Evolutionary conservation across 2,888 invertebrate genomes (phyloP).

Genomic region (Eupeodes luniger): DNA sequence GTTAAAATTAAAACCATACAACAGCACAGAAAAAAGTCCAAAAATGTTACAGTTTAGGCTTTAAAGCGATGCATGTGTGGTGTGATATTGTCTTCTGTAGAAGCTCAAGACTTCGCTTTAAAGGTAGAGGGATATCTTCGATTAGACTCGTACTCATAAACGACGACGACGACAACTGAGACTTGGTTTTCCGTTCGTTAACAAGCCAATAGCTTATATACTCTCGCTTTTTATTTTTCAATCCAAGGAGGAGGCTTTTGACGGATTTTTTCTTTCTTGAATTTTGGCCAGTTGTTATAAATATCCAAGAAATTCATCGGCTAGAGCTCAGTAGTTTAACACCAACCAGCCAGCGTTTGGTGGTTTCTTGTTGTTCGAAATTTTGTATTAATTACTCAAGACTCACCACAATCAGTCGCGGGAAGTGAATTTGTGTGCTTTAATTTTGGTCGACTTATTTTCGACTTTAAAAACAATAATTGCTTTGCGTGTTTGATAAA

Average conservation of each 20-base stretch:
- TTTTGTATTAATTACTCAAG: background rate
- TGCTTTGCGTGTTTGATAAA: slow-evolving; percentile 16
- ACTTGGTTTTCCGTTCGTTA: slow-evolving; percentile 38
- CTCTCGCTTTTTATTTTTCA: slow-evolving; percentile 15
- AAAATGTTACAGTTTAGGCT: slow-evolving; percentile 58
- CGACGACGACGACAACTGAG: background rate
- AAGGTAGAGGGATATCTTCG: slow-evolving; percentile 63
- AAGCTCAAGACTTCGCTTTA: slow-evolving; percentile 45
- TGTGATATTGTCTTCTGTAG: slow-evolving; percentile 52
- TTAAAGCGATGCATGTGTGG: slow-evolving; percentile 54
- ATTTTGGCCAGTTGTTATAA: slow-evolving; percentile 80
- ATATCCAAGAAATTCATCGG: slow-evolving; percentile 81
- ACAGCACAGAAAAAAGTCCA: background rate
- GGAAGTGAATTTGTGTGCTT: slow-evolving; percentile 47
- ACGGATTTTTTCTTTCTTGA: slow-evolving; percentile 30
- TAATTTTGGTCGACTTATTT: slow-evolving; percentile 15
- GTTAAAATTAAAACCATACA: background rate
- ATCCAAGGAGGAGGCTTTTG: slow-evolving; percentile 49
- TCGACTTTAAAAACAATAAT: slow-evolving; percentile 13
- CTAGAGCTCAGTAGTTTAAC: slow-evolving; percentile 78
- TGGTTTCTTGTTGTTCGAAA: slow-evolving; percentile 31
- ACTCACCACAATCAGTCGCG: slow-evolving; percentile 15
- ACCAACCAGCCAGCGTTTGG: slow-evolving; percentile 41
- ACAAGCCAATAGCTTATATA: slow-evolving; percentile 13
- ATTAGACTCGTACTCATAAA: background rate